A percentile compares a stretch with the other conserved stretches of the same genome.
Evolutionary conservation across 1,140 invertebrate genomes (phyloP).

Genomic region (Linepithema humile): DNA sequence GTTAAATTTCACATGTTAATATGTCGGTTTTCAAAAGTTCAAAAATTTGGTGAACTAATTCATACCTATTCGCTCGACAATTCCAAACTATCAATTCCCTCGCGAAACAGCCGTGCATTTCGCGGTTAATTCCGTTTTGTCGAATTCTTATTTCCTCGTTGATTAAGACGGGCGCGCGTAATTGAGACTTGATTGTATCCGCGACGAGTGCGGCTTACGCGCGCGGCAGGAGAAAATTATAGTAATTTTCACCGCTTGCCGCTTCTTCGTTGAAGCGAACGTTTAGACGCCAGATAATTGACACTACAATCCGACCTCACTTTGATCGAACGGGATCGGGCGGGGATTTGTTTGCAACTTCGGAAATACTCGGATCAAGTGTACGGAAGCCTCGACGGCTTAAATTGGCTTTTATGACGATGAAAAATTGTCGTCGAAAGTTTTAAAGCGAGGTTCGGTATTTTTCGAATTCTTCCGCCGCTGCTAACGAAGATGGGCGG

Average conservation of each 20-base stretch:
- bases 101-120: background rate
- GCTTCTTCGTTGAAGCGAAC: background rate
- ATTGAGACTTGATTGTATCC: slow-evolving; percentile 44
- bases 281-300: slow-evolving; percentile 36
- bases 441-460: slow-evolving; percentile 19
- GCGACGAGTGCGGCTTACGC: slow-evolving; percentile 14
- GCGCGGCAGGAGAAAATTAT: slow-evolving; percentile 20
- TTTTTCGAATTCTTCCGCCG: slow-evolving; percentile 30
- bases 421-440: slow-evolving; percentile 37
- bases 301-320: slow-evolving; percentile 31
- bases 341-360: slow-evolving; percentile 26
- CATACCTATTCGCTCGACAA: background rate
- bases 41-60: slow-evolving; percentile 20
- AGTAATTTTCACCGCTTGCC: slow-evolving; percentile 2
- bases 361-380: slow-evolving; percentile 14
- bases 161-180: slow-evolving; percentile 37
- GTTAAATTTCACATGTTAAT: too few relatives aligned
- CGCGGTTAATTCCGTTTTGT: slow-evolving; percentile 11
- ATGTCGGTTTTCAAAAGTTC: too few relatives aligned
- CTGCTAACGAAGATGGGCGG: slow-evolving; percentile 24
- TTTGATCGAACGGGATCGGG: slow-evolving; percentile 6
- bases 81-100: background rate
- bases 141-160: slow-evolving; percentile 26
- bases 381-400: background rate
- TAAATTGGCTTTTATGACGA: slow-evolving; percentile 42